Evolutionary conservation across 2,113 vertebrate genomes (phyloP).

Genomic region (Centropus unirufus): DNA sequence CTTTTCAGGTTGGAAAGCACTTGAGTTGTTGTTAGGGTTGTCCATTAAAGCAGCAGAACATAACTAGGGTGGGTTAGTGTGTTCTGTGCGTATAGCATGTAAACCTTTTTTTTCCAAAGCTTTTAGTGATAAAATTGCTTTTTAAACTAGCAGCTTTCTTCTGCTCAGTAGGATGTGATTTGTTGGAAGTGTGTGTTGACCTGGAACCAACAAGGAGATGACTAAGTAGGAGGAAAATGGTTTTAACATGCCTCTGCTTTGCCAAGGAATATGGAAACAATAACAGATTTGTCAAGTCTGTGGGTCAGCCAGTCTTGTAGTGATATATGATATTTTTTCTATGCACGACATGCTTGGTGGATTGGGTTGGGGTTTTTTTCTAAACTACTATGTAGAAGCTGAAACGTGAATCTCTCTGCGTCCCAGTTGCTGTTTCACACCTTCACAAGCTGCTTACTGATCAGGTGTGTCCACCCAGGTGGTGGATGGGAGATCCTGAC

Average conservation of each 20-base stretch:
- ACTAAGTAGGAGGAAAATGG: slow-evolving; percentile 60
- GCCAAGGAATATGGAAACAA: slow-evolving; percentile 62
- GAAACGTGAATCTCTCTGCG: not conserved
- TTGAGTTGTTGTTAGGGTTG: not conserved
- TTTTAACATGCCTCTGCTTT: slow-evolving; percentile 56
- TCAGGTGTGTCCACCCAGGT: not conserved
- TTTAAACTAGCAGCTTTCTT: slow-evolving; percentile 39
- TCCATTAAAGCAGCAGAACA: not conserved
- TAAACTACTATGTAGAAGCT: not conserved
- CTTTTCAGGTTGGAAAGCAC: not conserved
- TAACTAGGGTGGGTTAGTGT: not conserved
- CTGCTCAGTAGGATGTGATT: slow-evolving; percentile 55
- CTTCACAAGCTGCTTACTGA: not conserved
- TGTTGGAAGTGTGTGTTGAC: slow-evolving; percentile 42
- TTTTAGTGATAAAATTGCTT: slow-evolving; percentile 28
- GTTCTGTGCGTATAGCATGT: not conserved
- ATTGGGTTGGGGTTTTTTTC: not conserved
- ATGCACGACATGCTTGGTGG: not conserved
- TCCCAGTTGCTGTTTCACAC: not conserved
- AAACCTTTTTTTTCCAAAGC: not conserved
- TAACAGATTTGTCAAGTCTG: slow-evolving; percentile 50
- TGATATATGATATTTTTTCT: slow-evolving; percentile 46
- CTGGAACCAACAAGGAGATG: slow-evolving; percentile 57
- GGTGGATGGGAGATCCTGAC: not conserved
- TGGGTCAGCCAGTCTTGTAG: slow-evolving; percentile 38